A percentile compares a stretch with the other conserved stretches of the same genome.
These are phyloP conservation scores for Seira ritae DNA, from an alignment of 2,888 invertebrate species.

Conservation along the genomic window DNA sequence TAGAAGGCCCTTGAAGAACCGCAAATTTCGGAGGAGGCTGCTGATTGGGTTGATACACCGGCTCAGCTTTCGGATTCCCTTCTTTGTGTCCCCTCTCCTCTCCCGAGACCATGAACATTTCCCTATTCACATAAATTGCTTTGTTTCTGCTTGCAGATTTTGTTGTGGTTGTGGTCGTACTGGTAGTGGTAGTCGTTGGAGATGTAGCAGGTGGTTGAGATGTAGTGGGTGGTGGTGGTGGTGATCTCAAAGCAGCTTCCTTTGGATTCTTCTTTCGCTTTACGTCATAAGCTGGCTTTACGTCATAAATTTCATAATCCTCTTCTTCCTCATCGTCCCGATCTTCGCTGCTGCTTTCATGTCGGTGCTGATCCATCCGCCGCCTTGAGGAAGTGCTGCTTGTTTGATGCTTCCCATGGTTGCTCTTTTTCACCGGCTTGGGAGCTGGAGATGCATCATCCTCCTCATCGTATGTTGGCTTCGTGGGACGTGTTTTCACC, in stretches of 20 bases:
- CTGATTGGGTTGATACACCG: constrained; percentile 44
- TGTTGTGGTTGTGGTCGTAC: background rate
- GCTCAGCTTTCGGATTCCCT: constrained; percentile 45
- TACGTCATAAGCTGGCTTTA: constrained; percentile 54
- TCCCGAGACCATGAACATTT: constrained; percentile 67
- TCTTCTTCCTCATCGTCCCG: constrained; percentile 51
- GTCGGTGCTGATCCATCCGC: background rate
- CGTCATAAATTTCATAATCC: constrained; percentile 55
- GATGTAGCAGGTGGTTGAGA: constrained; percentile 14
- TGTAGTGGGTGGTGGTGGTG: background rate
- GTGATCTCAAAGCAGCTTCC: background rate
- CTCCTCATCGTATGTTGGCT: constrained; percentile 45
- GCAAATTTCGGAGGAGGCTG: constrained; percentile 38
- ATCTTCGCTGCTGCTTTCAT: constrained; percentile 37
- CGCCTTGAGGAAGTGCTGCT: background rate
- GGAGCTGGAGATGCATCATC: constrained; percentile 47
- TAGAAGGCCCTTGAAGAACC: constrained; percentile 54
- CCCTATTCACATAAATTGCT: constrained; percentile 60
- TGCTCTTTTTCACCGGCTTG: background rate
- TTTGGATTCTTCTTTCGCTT: constrained; percentile 33
- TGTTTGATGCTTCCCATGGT: constrained; percentile 2
- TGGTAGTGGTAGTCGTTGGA: background rate
- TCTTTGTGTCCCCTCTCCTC: constrained; percentile 58
- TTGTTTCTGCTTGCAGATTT: constrained; percentile 25
- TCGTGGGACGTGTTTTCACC: constrained; percentile 31